A percentile compares a stretch with the other conserved stretches of the same genome.
Evolutionary conservation across 2,888 invertebrate genomes (phyloP).

Genomic region (Laothoe populi): DNA sequence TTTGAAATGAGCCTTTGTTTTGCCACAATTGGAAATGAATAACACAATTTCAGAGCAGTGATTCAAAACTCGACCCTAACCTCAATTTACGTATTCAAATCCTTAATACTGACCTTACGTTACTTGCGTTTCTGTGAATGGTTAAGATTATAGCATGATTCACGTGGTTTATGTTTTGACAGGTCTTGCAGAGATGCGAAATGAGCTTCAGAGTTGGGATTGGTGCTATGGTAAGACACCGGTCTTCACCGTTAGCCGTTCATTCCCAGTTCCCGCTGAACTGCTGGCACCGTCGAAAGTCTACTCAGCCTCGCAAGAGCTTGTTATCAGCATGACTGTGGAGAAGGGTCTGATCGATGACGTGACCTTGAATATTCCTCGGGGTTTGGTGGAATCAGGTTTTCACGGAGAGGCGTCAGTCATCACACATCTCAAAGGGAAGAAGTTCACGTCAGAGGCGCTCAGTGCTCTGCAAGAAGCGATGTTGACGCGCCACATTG

Average conservation of each 20-base stretch:
- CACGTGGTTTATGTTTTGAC: constrained; percentile 32
- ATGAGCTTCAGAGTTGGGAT: constrained; percentile 91
- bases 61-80: constrained; percentile 21
- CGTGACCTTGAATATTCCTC: constrained; percentile 87
- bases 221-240: constrained; percentile 96
- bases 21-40: neutral
- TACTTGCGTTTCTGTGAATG: constrained; percentile 16
- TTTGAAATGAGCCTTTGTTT: constrained; percentile 23
- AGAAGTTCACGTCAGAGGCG: constrained; percentile 87
- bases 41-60: constrained; percentile 15
- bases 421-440: constrained; percentile 87
- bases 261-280: constrained; percentile 85
- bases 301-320: constrained; percentile 74
- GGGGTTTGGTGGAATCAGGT: constrained; percentile 84
- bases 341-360: constrained; percentile 87
- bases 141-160: constrained; percentile 21
- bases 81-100: constrained; percentile 21
- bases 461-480: constrained; percentile 85
- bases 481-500: constrained; percentile 69
- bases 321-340: constrained; percentile 87
- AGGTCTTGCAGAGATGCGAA: constrained; percentile 89
- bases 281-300: constrained; percentile 72
- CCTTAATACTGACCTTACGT: constrained; percentile 13
- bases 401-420: constrained; percentile 87
- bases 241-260: constrained; percentile 89